Conservation (phyloP, 2,888 invertebrate genomes). For the Apoda limacodes region DNA sequence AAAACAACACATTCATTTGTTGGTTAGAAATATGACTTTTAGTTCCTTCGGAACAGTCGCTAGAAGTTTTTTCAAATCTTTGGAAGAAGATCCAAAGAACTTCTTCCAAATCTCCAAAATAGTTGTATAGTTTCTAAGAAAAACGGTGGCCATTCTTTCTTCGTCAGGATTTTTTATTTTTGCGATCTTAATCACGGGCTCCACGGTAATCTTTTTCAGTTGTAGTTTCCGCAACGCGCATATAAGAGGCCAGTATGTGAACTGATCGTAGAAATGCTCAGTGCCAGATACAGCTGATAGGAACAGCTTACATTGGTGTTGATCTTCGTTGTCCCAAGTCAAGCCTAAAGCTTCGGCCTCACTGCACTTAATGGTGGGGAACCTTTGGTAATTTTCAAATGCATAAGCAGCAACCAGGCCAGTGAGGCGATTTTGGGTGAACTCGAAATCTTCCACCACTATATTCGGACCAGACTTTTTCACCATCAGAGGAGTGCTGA, state of each 20-base stretch:
- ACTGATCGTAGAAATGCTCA: conserved; percentile 36
- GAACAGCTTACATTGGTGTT: conserved; percentile 27
- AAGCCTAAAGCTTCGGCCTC: conserved; percentile 32
- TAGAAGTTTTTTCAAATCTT: conserved; percentile 22
- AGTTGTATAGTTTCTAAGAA: conserved; percentile 22
- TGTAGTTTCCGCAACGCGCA: conserved; percentile 36
- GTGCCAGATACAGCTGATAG: conserved; percentile 35
- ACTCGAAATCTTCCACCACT: conserved; percentile 30
- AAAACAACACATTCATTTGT: not conserved
- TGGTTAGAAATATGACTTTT: conserved; percentile 15
- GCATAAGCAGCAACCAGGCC: conserved; percentile 35
- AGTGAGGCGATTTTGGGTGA: conserved; percentile 35
- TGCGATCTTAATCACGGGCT: conserved; percentile 32
- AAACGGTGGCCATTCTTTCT: conserved; percentile 24
- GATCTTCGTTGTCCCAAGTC: conserved; percentile 28
- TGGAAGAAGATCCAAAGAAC: conserved; percentile 23
- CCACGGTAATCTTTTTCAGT: conserved; percentile 31
- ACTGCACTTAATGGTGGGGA: conserved; percentile 26
- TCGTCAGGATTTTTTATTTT: conserved; percentile 33
- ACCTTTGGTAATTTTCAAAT: conserved; percentile 30
- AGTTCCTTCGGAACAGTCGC: conserved; percentile 19
- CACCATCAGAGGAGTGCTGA: conserved; percentile 32
- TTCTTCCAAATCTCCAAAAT: conserved; percentile 26
- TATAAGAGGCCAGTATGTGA: conserved; percentile 33
- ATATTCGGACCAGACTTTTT: conserved; percentile 31